Evolutionary conservation across 2,888 invertebrate genomes (phyloP).

Genomic region (Parnassius apollo): DNA sequence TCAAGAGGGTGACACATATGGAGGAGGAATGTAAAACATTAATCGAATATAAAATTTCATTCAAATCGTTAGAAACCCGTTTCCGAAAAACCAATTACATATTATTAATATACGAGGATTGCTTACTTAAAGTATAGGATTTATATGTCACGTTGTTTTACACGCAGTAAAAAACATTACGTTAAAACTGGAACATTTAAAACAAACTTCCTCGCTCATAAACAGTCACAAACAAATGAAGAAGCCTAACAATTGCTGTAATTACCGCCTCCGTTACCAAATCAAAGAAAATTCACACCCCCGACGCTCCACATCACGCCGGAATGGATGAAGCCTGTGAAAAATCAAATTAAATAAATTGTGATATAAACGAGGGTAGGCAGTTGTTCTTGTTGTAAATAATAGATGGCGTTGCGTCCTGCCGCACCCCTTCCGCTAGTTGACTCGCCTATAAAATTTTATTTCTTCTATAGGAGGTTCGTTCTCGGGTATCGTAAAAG

Average conservation of each 20-base stretch:
- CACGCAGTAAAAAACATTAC: slow-evolving; percentile 43
- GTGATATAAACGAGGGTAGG: slow-evolving; percentile 77
- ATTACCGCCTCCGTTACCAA: slow-evolving; percentile 75
- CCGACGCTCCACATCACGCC: slow-evolving; percentile 69
- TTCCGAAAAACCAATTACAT: too few species aligned
- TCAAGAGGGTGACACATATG: too few species aligned
- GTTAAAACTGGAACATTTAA: slow-evolving; percentile 52
- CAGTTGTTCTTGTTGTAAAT: slow-evolving; percentile 64
- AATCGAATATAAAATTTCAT: too few species aligned
- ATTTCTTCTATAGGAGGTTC: slow-evolving; percentile 25
- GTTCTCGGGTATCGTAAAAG: slow-evolving; percentile 25
- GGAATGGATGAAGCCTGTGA: slow-evolving; percentile 77
- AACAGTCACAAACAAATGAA: slow-evolving; percentile 73
- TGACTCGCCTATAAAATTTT: slow-evolving; percentile 33
- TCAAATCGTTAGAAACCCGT: not conserved
- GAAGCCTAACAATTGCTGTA: slow-evolving; percentile 74
- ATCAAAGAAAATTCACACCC: slow-evolving; percentile 77
- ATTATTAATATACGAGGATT: slow-evolving; percentile 1
- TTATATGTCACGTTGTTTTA: slow-evolving; percentile 12
- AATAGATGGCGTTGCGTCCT: slow-evolving; percentile 62
- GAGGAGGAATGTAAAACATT: too few species aligned
- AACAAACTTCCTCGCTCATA: slow-evolving; percentile 58
- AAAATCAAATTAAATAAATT: slow-evolving; percentile 80
- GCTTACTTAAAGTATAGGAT: slow-evolving; percentile 3
- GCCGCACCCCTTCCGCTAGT: slow-evolving; percentile 52